Base-by-base conservation (phyloP, 2,113 vertebrate genomes). In the Phalacrocorax brasilianus region DNA sequence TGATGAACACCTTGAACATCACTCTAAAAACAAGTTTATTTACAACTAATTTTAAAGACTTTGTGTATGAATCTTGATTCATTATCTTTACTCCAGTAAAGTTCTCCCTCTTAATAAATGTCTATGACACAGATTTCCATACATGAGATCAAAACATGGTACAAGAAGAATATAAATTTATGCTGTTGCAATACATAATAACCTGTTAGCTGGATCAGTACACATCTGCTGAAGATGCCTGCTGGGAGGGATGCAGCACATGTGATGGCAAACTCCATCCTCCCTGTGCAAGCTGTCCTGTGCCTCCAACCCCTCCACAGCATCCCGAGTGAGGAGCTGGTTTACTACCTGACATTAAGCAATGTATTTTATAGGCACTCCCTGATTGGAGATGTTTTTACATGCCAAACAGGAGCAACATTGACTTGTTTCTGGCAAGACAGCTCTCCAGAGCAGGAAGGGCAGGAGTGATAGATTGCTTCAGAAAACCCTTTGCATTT, bases 361-460 rank as follows among this genome's bases (percentile, higher is more conserved):
- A 82, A n/a, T n/a, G 32, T 4, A 63, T 81, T 71, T 79, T 59
- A 24, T 14, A 80, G 73, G 40, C 23, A 40, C 13, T 62, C 35
- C 20, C 50, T 56, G 40, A n/a, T 0, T 17, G 40, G 52, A 8
- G 18, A 61, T 8, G 30, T 17, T 85, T 90, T 93, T 8, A 30
- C 26, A 7, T 5, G 35, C 30, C 0, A 0, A 75, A 53, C 24
- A 27, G 38, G 30, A 74, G 30, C 27, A 71, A 17, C 3, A 17
- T 72, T 47, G 27, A 18, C 8, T 47, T 38, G 24, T 8, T 74
- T 59, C 85, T 73, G 65, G 28, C 44, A 72, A 83, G 52, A 24
- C 24, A 32, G 42, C 20, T 79, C 47, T 56, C 38, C 30, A 21
- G 52, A 84, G 30, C 0, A 0, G 9, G 55, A 65, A 80, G 13